These are phyloP conservation scores for Chelidonichthys spinosus DNA, from an alignment of 2,797 vertebrate species.

Conservation along the genomic window DNA sequence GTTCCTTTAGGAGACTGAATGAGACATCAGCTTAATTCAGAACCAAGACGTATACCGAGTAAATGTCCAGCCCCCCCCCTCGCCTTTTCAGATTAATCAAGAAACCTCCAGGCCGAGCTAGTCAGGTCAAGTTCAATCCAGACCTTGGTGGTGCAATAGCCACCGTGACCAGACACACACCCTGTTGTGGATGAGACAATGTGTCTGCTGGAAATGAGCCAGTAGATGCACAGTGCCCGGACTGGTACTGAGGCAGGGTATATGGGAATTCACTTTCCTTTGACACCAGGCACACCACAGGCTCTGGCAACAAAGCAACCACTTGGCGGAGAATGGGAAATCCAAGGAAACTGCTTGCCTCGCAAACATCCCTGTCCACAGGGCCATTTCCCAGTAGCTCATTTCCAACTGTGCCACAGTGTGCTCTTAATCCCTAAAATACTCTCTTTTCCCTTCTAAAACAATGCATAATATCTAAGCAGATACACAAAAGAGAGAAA, in stretches of 20 bases:
- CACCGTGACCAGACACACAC: constrained; percentile 22
- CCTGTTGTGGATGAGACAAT: constrained; percentile 52
- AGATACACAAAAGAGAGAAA: constrained; percentile 50
- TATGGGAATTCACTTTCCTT: constrained; percentile 64
- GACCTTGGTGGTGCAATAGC: constrained; percentile 8
- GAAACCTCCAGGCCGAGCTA: neutral
- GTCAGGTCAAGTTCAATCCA: constrained; percentile 11
- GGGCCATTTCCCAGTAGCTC: constrained; percentile 68
- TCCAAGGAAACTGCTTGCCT: constrained; percentile 67
- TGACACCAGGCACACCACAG: constrained; percentile 54
- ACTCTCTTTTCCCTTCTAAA: constrained; percentile 26
- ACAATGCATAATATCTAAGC: constrained; percentile 38
- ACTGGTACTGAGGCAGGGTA: constrained; percentile 24
- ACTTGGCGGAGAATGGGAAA: constrained; percentile 67
- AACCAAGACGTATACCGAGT: neutral
- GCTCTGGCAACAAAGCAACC: constrained; percentile 58
- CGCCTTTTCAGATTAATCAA: constrained; percentile 10
- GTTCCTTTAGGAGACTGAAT: neutral
- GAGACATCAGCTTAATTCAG: constrained; percentile 25
- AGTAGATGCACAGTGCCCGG: constrained; percentile 46
- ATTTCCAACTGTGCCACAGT: constrained; percentile 60
- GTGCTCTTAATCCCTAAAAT: constrained; percentile 66
- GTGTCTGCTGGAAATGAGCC: constrained; percentile 63
- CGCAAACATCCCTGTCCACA: constrained; percentile 57
- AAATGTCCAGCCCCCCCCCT: neutral